phyloP scores from a whole-genome alignment of 1,140 invertebrate genomes.

The Phortica variegata region DNA sequence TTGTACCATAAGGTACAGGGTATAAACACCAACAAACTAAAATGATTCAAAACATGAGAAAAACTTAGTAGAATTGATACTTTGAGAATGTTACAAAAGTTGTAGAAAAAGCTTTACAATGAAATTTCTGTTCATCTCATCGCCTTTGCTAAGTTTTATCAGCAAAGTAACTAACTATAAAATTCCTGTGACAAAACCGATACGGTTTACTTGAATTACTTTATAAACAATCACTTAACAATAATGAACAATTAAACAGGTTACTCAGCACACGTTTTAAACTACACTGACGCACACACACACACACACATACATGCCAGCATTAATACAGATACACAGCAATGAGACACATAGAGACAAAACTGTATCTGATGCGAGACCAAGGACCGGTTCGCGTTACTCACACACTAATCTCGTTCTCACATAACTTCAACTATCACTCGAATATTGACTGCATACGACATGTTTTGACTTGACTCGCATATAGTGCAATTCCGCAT shows the following conservation, averaged over 20 bases:
- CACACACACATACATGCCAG: constrained; percentile 15
- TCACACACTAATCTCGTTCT: constrained; percentile 40
- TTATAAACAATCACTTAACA: constrained; percentile 3
- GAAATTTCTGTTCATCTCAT: too few species aligned
- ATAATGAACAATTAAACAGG: not conserved
- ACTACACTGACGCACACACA: too few species aligned
- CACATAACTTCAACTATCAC: constrained; percentile 18
- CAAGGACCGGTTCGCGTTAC: too few species aligned
- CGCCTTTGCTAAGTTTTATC: too few species aligned
- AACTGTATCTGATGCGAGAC: too few species aligned
- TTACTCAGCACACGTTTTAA: not conserved
- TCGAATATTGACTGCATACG: constrained; percentile 13
- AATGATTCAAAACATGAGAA: not conserved
- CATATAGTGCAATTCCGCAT: constrained; percentile 26
- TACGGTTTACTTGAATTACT: constrained; percentile 36
- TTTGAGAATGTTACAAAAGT: constrained; percentile 3
- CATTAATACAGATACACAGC: too few species aligned
- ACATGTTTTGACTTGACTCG: constrained; percentile 24
- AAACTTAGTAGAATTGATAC: not conserved
- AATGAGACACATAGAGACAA: too few species aligned
- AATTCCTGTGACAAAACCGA: constrained; percentile 4
- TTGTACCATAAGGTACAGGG: constrained; percentile 1
- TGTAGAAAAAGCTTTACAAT: constrained; percentile 4
- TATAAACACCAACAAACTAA: not conserved
- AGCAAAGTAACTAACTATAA: constrained; percentile 6